These are phyloP conservation scores for Gambusia yucatana DNA, from an alignment of 2,797 vertebrate genomes.

Conservation along the genomic window DNA sequence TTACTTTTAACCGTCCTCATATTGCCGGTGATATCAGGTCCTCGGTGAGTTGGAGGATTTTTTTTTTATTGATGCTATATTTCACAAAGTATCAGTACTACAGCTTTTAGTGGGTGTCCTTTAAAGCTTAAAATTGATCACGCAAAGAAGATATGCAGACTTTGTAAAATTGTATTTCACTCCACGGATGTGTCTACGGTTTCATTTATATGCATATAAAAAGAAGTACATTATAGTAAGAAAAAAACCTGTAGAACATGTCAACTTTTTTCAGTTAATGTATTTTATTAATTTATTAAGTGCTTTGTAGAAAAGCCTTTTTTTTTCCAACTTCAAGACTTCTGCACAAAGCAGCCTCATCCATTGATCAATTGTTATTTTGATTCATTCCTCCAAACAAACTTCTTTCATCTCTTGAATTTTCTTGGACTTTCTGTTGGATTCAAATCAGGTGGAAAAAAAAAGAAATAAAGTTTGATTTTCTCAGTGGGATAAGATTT, in stretches of 20 bases:
- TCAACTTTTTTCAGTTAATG: background rate
- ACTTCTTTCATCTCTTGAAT: background rate
- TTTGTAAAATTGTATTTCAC: constrained; percentile 29
- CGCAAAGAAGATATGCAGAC: constrained; percentile 16
- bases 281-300: background rate
- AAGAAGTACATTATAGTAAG: background rate
- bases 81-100: constrained; percentile 30
- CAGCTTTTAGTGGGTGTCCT: constrained; percentile 33
- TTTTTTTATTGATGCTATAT: constrained; percentile 46
- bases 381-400: background rate
- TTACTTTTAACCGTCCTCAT: constrained; percentile 33
- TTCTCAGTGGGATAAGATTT: background rate
- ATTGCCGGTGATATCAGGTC: constrained; percentile 14
- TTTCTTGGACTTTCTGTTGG: background rate
- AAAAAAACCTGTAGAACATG: background rate
- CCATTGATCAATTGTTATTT: background rate
- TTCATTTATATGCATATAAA: background rate
- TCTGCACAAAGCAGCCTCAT: background rate
- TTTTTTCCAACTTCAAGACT: background rate
- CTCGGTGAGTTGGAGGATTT: constrained; percentile 16
- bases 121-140: constrained; percentile 36
- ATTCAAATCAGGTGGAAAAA: background rate
- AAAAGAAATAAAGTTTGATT: background rate
- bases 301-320: background rate
- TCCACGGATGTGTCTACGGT: constrained; percentile 5